phyloP scores from a whole-genome alignment of 2,888 invertebrate genomes.

The Synergus itoensis region DNA sequence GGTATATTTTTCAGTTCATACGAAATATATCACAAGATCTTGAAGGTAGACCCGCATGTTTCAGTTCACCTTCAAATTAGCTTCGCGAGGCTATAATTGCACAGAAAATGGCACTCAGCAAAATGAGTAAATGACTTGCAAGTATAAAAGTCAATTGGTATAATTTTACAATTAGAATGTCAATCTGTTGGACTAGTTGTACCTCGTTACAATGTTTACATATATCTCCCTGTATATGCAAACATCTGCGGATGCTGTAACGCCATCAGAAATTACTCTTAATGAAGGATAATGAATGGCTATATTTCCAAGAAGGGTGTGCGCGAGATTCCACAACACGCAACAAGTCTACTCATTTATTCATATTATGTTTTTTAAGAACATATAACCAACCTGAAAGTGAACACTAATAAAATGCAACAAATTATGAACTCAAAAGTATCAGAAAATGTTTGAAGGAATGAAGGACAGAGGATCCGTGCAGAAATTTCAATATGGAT shows the following conservation, averaged over 20 bases:
- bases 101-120: conserved; percentile 4
- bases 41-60: conserved; percentile 17
- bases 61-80: neutral
- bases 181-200: conserved; percentile 44
- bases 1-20: neutral
- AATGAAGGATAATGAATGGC: conserved; percentile 25
- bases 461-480: no score
- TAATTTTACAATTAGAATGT: conserved; percentile 61
- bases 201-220: conserved; percentile 21
- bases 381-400: neutral
- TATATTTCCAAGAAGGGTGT: conserved; percentile 13
- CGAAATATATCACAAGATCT: neutral
- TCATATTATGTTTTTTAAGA: neutral
- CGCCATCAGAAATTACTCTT: conserved; percentile 7
- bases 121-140: conserved; percentile 41
- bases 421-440: no score
- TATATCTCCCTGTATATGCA: neutral
- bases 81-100: neutral
- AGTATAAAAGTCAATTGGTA: conserved; percentile 49
- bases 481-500: neutral
- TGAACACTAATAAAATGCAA: no score
- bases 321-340: neutral
- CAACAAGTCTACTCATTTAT: neutral
- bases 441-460: no score
- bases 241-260: conserved; percentile 8